A percentile compares a stretch with the other conserved stretches of the same genome.
Conservation (phyloP, 2,113 vertebrate species). For the Oncorhynchus keta region DNA sequence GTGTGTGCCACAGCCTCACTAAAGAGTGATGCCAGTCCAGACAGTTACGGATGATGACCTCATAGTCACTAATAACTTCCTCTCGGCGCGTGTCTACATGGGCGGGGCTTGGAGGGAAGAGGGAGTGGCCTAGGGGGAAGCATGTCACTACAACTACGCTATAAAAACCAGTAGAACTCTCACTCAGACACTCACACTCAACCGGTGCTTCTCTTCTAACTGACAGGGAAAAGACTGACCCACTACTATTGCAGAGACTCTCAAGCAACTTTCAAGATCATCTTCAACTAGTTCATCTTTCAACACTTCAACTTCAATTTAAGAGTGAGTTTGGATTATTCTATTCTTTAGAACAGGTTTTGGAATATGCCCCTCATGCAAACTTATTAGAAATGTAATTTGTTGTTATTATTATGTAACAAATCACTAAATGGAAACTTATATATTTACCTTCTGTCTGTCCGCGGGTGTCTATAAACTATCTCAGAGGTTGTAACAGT, state of each 20-base stretch:
- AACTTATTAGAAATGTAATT: not conserved
- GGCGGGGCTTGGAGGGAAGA: constrained; percentile 6
- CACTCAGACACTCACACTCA: constrained; percentile 16
- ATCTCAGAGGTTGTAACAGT: not conserved
- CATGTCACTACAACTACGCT: no score
- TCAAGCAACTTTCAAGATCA: not conserved
- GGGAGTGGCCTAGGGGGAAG: not conserved
- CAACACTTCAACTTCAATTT: constrained; percentile 23
- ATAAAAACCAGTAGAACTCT: constrained; percentile 51
- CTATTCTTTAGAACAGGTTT: not conserved
- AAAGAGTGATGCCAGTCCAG: constrained; percentile 26
- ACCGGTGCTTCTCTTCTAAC: constrained; percentile 1
- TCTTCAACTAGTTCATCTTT: not conserved
- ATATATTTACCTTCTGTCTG: not conserved
- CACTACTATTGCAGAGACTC: not conserved
- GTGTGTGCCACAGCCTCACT: no score
- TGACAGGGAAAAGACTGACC: constrained; percentile 4
- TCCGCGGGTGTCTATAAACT: not conserved
- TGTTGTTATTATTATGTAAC: not conserved
- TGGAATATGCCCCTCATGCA: not conserved
- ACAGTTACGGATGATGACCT: constrained; percentile 64
- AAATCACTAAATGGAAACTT: not conserved
- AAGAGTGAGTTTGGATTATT: not conserved
- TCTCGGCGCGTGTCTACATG: constrained; percentile 16
- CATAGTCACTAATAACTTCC: constrained; percentile 61